These are phyloP conservation scores for Holotrichia oblita DNA, from an alignment of 1,140 invertebrate genomes.

Conservation along the genomic window DNA sequence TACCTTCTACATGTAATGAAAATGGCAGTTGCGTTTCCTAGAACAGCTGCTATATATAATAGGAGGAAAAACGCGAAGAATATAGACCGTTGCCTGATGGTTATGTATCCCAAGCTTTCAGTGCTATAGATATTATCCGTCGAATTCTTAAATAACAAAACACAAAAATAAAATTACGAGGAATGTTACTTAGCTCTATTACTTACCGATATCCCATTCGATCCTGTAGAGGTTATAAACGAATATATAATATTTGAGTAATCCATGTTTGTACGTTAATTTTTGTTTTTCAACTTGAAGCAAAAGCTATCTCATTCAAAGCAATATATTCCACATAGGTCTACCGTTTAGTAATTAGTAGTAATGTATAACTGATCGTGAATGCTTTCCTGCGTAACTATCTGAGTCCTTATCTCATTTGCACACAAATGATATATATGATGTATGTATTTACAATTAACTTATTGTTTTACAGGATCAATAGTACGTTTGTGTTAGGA, in stretches of 20 bases:
- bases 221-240: neutral
- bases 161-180: no score
- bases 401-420: neutral
- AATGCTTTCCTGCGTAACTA: conserved; percentile 6
- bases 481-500: neutral
- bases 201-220: neutral
- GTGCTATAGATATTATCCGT: neutral
- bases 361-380: neutral
- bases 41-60: conserved; percentile 47
- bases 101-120: conserved; percentile 26
- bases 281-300: neutral
- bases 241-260: neutral
- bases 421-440: neutral
- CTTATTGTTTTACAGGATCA: conserved; percentile 18
- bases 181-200: neutral
- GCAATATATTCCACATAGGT: neutral
- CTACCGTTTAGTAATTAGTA: no score
- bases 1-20: conserved; percentile 52
- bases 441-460: conserved; percentile 9
- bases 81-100: neutral
- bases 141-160: neutral
- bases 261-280: neutral
- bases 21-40: conserved; percentile 54
- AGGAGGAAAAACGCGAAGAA: conserved; percentile 46
- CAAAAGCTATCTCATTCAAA: neutral